Base-by-base conservation (phyloP, 2,797 vertebrate species). In the Myoxocephalus aenaeus region DNA sequence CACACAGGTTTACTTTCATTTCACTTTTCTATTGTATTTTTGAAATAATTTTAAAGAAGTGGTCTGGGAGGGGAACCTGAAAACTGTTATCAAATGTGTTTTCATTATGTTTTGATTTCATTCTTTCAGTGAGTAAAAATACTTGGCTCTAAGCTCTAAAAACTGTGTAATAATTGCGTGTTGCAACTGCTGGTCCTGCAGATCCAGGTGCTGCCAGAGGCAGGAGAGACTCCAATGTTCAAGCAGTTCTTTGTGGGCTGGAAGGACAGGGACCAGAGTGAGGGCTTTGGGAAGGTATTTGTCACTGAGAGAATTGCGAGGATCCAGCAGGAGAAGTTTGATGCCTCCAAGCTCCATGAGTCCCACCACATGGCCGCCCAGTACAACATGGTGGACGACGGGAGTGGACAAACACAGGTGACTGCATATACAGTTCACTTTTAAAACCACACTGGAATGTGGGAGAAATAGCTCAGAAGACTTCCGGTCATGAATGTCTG, bases 161-260 rank as follows among this genome's bases (percentile, higher is more conserved):
- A n/a, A n/a, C n/a, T n/a, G n/a, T n/a, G n/a, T 61, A 34, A 42
- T 56, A 17, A 11, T 20, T 3, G 1, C 3, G 65, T 58, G 27
- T 75, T 44, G 56, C 18, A 54, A 3, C 20, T 22, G 36, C 20
- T 38, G 58, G 17, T 56, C 25, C 65, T 73, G 66, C 79, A 98
- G 97, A 97, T 98, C 91, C 96, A 98, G 88, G 96, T 98, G 61
- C 94, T 98, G 78, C 97, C 97, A 0, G 96, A 98, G 85, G 97
- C 95, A 68, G 97, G 97, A 7, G 97, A 98, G 91, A 98, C 96
- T 0, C 95, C 97, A 46, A 96, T 96, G 85, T 98, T 98, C 87
- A 97, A 96, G 84, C 97, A 98, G 74, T 98, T 98, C 92, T 98
- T 98, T 90, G 92, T 79, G 67, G 89, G 94, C 84, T 98, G 97